These are phyloP conservation scores for Aphodius sticticus DNA, from an alignment of 2,888 invertebrate species.

Conservation along the genomic window DNA sequence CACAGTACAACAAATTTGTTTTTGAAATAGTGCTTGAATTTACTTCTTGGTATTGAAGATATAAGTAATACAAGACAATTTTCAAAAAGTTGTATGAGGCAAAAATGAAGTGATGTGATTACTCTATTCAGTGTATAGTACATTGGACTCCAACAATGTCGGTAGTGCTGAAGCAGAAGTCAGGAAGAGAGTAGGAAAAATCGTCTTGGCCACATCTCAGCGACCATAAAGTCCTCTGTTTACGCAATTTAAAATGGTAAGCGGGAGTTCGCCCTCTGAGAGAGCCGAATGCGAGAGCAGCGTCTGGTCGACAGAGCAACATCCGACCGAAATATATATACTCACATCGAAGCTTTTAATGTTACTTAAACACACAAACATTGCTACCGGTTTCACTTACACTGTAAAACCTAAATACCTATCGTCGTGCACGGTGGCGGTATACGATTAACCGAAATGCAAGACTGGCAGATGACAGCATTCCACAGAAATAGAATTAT, in stretches of 20 bases:
- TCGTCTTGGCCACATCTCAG: conserved; percentile 42
- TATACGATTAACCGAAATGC: not conserved
- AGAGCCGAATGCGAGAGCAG: conserved; percentile 48
- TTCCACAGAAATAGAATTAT: not conserved
- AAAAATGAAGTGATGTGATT: no score
- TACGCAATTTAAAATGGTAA: conserved; percentile 41
- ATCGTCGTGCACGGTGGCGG: not conserved
- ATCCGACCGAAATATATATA: conserved; percentile 51
- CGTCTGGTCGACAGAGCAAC: conserved; percentile 47
- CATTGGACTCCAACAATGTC: not conserved
- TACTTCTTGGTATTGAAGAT: no score
- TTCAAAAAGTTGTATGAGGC: no score
- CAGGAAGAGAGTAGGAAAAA: conserved; percentile 20
- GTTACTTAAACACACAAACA: conserved; percentile 51
- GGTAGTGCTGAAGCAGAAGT: conserved; percentile 5
- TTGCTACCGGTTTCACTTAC: conserved; percentile 42
- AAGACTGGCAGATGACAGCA: not conserved
- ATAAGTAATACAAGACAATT: no score
- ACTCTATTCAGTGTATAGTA: no score
- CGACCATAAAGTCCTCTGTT: conserved; percentile 41
- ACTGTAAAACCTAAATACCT: conserved; percentile 40
- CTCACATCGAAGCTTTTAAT: conserved; percentile 49
- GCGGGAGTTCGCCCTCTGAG: conserved; percentile 36
- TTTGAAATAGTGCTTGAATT: no score
- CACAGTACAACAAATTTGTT: no score